Conservation (phyloP, 2,797 vertebrate species). For the Galago senegalensis region DNA sequence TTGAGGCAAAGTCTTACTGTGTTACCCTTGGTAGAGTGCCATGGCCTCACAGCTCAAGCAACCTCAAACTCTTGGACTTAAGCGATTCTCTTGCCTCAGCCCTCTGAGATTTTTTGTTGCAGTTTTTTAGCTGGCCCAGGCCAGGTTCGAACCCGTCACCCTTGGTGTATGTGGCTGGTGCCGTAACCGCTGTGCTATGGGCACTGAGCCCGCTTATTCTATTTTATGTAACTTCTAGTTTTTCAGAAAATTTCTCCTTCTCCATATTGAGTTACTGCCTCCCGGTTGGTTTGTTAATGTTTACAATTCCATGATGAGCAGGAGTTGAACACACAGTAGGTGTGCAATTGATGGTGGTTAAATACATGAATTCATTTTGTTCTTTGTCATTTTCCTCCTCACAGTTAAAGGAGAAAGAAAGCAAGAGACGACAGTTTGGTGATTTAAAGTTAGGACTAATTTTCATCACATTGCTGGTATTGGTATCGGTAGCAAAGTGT, state of each 20-base stretch:
- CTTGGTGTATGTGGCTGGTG: too few species aligned
- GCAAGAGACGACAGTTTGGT: neutral
- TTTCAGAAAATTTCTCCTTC: neutral
- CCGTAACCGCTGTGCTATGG: too few species aligned
- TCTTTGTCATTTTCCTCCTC: slow-evolving; percentile 23
- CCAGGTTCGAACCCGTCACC: too few species aligned
- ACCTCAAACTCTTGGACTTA: too few species aligned
- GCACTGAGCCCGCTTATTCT: neutral
- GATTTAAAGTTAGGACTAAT: slow-evolving; percentile 47
- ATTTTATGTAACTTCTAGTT: neutral
- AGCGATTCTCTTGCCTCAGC: too few species aligned
- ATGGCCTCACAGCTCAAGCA: too few species aligned
- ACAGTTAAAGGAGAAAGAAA: neutral
- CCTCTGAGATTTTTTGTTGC: too few species aligned
- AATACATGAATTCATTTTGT: neutral
- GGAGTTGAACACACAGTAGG: neutral
- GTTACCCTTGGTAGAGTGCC: too few species aligned
- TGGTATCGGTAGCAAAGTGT: neutral
- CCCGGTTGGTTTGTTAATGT: neutral
- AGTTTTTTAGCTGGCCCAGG: too few species aligned
- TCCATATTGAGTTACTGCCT: neutral
- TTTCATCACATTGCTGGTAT: slow-evolving; percentile 63
- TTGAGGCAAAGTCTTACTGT: too few species aligned
- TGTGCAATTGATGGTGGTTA: neutral
- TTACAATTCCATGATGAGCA: neutral